These are phyloP conservation scores for Lanius ludovicianus DNA, from an alignment of 2,113 vertebrate species.

Conservation along the genomic window DNA sequence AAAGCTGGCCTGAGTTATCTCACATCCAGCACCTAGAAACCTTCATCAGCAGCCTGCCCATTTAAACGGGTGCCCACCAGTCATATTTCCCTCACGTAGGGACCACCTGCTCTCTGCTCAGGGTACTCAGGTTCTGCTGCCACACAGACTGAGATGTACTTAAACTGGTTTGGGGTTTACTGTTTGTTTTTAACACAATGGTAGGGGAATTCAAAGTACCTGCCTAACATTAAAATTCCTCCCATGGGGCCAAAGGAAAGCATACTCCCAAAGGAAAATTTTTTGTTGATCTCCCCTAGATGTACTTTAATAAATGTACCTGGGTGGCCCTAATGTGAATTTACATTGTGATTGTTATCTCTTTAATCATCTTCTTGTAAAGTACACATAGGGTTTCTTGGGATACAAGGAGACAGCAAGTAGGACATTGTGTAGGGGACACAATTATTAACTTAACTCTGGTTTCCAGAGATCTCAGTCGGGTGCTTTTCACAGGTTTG, in stretches of 20 bases:
- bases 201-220: background rate
- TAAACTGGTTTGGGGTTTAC: background rate
- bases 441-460: background rate
- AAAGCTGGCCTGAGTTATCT: background rate
- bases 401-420: background rate
- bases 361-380: background rate
- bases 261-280: background rate
- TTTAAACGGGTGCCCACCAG: background rate
- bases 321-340: background rate
- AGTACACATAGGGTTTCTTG: background rate
- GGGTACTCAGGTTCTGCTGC: background rate
- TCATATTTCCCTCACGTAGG: accelerated
- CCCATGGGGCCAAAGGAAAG: background rate
- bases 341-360: background rate
- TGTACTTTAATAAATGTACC: background rate
- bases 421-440: background rate
- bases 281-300: background rate
- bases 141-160: background rate
- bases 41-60: background rate
- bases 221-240: background rate
- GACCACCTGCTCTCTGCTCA: background rate
- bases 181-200: background rate
- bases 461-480: background rate
- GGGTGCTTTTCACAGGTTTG: background rate
- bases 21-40: background rate